These are phyloP conservation scores for Coranthus polyacanthus DNA, from an alignment of 2,797 vertebrate genomes.

Conservation along the genomic window DNA sequence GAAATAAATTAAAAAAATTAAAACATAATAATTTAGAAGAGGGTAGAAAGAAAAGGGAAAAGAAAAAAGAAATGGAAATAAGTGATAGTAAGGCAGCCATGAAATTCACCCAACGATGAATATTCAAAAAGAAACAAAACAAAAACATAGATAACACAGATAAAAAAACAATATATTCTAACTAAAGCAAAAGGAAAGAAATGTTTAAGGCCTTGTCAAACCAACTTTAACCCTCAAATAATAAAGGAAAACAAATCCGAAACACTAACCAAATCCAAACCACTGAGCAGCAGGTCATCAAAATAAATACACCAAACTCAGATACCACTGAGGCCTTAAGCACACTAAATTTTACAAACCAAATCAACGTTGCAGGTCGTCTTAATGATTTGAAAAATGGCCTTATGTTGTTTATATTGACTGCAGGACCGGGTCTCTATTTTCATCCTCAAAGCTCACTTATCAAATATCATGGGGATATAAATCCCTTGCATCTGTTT, in stretches of 20 bases:
- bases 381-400: constrained; percentile 45
- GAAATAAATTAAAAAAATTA: too few species aligned
- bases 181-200: too few species aligned
- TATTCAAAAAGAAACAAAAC: too few species aligned
- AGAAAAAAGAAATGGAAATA: too few species aligned
- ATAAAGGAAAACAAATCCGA: not conserved
- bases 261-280: constrained; percentile 48
- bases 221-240: not conserved
- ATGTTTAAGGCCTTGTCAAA: not conserved
- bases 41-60: too few species aligned
- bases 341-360: constrained; percentile 52
- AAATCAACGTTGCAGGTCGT: constrained; percentile 45
- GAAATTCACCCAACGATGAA: too few species aligned
- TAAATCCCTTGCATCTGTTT: constrained; percentile 64
- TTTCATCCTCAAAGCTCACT: constrained; percentile 62
- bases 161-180: too few species aligned
- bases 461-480: constrained; percentile 70
- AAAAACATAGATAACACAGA: too few species aligned
- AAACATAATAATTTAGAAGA: too few species aligned
- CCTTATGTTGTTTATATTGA: constrained; percentile 44
- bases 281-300: constrained; percentile 14
- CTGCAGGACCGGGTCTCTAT: constrained; percentile 48
- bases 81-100: too few species aligned
- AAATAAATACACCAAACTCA: constrained; percentile 33
- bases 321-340: constrained; percentile 23